Base-by-base conservation (phyloP, 2,113 vertebrate species). In the Pavo muticus region DNA sequence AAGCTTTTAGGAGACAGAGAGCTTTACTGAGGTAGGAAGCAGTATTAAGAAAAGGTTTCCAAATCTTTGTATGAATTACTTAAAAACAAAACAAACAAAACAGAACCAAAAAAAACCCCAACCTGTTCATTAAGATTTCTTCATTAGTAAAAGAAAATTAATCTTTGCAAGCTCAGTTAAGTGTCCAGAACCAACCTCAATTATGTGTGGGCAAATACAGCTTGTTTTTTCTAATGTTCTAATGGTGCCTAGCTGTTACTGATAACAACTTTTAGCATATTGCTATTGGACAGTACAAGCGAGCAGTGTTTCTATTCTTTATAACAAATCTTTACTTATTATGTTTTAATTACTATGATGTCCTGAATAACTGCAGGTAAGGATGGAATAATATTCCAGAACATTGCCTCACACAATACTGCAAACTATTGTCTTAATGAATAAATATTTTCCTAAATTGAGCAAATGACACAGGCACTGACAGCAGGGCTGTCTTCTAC, bases 381-480 rank as follows among this genome's bases (percentile, higher is more conserved):
- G 63, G 50, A 37, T 25, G 11, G 42, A 88, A 54, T 40, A 63
- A 57, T 76, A 82, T 76, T 84, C 27, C 13, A 88, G 75, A 80
- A 47, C 29, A 15, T 47, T 52, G 14, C 39, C 37, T 88, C 35
- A 7, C 25, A 16, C 9, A 29, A 5, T 1, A 1, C 56, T 74
- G 64, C 29, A 79, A 59, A 7, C 47, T 90, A 73, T 35, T 3
- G 7, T 40, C 59, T 60, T 70, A 64, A 83, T 80, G 63, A 76
- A 86, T 63, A 77, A 89, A 82, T 91, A 59, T 57, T 93, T 84
- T 78, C 78, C 67, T 88, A 77, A 76, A 70, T 32, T n/a, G 59
- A 57, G 79, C 44, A 86, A 88, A 77, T 74, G 27, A 9, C 23
- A 39, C 10, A 67, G 45, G 14, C 21, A 69, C 10, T 23, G 35